Conservation (phyloP, 2,888 invertebrate genomes). For the Spodoptera exigua region DNA sequence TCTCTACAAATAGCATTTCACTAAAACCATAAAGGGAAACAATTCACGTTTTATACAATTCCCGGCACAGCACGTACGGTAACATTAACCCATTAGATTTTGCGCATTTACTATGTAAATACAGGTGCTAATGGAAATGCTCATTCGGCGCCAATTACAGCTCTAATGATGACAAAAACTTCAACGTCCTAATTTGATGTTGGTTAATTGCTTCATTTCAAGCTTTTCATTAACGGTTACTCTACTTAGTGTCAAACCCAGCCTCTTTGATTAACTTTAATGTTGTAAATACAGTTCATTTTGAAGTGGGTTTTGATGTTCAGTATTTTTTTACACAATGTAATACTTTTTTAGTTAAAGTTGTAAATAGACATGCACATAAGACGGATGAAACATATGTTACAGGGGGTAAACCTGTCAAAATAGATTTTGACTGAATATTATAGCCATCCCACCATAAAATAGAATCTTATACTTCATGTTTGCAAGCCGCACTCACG, state of each 20-base stretch:
- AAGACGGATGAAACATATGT: too few relatives aligned
- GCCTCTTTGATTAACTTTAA: not conserved
- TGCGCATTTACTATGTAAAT: slow-evolving; percentile 64
- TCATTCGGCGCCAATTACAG: slow-evolving; percentile 60
- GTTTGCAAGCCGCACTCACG: too few relatives aligned
- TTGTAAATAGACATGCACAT: too few relatives aligned
- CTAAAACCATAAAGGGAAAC: slow-evolving; percentile 8
- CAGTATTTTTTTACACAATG: too few relatives aligned
- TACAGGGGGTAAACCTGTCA: too few relatives aligned
- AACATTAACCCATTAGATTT: slow-evolving; percentile 59
- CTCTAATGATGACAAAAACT: slow-evolving; percentile 59
- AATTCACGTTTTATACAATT: slow-evolving; percentile 37
- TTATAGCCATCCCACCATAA: too few relatives aligned
- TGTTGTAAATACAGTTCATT: not conserved
- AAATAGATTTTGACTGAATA: too few relatives aligned
- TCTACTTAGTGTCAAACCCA: not conserved
- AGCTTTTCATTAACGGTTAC: slow-evolving; percentile 35
- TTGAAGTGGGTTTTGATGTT: too few relatives aligned
- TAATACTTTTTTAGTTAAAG: too few relatives aligned
- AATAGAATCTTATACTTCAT: too few relatives aligned
- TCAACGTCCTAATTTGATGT: slow-evolving; percentile 47
- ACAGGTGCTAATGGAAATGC: slow-evolving; percentile 64
- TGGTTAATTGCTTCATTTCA: slow-evolving; percentile 47
- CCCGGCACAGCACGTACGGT: slow-evolving; percentile 29
- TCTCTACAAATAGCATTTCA: too few relatives aligned